Evolutionary conservation across 2,888 invertebrate species (phyloP).

Genomic region (Sphaerophoria rueppellii): DNA sequence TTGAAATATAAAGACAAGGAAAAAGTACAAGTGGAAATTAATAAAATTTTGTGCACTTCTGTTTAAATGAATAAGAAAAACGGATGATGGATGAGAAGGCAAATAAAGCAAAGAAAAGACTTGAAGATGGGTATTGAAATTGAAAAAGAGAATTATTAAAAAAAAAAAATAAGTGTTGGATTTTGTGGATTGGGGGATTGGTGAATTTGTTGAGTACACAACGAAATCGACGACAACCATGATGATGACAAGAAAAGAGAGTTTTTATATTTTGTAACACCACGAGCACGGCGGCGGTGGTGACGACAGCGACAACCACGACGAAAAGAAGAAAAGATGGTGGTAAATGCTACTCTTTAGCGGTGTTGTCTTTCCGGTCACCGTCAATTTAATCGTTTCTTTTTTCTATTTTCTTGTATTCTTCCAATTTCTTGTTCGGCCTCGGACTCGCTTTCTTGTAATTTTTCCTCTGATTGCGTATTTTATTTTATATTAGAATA

Average conservation of each 20-base stretch:
- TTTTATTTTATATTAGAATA: constrained; percentile 11
- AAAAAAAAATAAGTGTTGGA: constrained; percentile 61
- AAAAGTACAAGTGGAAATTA: constrained; percentile 25
- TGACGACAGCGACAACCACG: constrained; percentile 12
- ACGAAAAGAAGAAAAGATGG: constrained; percentile 71
- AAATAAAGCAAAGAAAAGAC: not conserved
- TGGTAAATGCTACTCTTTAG: constrained; percentile 68
- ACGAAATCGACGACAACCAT: not conserved
- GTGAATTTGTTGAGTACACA: constrained; percentile 62
- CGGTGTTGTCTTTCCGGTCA: constrained; percentile 67
- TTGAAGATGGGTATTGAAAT: constrained; percentile 51
- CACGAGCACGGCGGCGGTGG: not conserved
- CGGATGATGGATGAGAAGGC: constrained; percentile 41
- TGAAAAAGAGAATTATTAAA: constrained; percentile 30
- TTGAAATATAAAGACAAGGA: constrained; percentile 30
- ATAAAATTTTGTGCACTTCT: not conserved
- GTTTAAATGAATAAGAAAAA: constrained; percentile 15
- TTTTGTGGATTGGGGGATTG: constrained; percentile 44
- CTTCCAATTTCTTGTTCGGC: constrained; percentile 48
- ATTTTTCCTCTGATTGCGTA: constrained; percentile 48
- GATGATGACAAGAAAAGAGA: constrained; percentile 56
- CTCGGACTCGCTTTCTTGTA: constrained; percentile 47
- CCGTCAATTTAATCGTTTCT: constrained; percentile 60
- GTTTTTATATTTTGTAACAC: constrained; percentile 53
- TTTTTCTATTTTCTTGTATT: constrained; percentile 52